These are phyloP conservation scores for Synergus gifuensis DNA, from an alignment of 2,888 invertebrate species.

Conservation along the genomic window DNA sequence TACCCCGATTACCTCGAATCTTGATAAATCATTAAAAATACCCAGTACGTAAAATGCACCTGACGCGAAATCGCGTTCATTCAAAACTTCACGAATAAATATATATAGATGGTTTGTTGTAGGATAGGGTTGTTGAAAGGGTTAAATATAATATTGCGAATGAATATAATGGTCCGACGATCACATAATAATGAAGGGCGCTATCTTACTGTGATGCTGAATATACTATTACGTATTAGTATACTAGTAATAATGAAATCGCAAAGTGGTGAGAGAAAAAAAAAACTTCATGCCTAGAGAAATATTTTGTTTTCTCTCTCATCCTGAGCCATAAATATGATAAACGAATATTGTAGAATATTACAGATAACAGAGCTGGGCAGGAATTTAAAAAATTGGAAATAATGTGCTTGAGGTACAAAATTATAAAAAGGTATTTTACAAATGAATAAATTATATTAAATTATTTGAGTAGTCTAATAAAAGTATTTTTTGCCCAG, in stretches of 20 bases:
- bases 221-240: slow-evolving; percentile 69
- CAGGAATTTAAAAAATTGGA: not conserved
- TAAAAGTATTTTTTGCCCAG: not conserved
- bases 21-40: slow-evolving; percentile 42
- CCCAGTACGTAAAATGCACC: slow-evolving; percentile 45
- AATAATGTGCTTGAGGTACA: not conserved
- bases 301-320: slow-evolving; percentile 15
- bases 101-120: slow-evolving; percentile 71
- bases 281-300: slow-evolving; percentile 43
- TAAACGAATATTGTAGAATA: not conserved
- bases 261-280: slow-evolving; percentile 31
- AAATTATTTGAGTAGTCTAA: not conserved
- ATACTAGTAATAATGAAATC: slow-evolving; percentile 56
- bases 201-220: slow-evolving; percentile 78
- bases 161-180: slow-evolving; percentile 66
- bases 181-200: slow-evolving; percentile 75
- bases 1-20: slow-evolving; percentile 46
- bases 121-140: slow-evolving; percentile 72
- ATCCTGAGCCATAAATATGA: slow-evolving; percentile 29
- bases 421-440: not conserved
- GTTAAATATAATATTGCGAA: slow-evolving; percentile 63
- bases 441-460: too few relatives aligned
- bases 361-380: not conserved
- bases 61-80: not conserved
- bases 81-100: slow-evolving; percentile 34